Base-by-base conservation (phyloP, 2,888 invertebrate genomes). In the Drosophila diplacantha region DNA sequence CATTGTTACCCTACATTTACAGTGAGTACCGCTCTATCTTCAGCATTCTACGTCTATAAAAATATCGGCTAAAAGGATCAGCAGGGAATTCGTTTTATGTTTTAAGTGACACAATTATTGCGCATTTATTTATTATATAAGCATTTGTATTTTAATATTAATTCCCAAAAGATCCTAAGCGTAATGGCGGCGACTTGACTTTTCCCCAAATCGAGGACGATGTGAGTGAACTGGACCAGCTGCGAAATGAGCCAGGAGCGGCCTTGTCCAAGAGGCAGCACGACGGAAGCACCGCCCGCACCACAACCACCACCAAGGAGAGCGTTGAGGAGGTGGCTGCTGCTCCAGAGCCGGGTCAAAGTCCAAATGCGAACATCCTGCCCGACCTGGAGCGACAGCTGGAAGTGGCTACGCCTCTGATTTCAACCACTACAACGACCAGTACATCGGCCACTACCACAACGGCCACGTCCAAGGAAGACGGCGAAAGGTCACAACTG, bases 211-310 rank as follows among this genome's bases (percentile, higher is more conserved):
- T 89, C 78, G 90, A 91, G 72, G 88, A 89, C 55, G 90, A 90
- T 78, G 91, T 91, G 5, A 85, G 86, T 56, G 90, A 91, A 74
- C 83, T 91, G 71, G 90, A 91, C 76, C 89, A 89, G 51, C 38
- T 81, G 56, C 51, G 80, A 3, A 63, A 59, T 20, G 69, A 61
- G 3, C 61, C 67, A 3, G 73, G 69, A 22, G 18, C 67, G 1
- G 54, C 34, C 6, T 38, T 71, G 24, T 49, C 32, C 52, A 82
- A 73, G 59, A 58, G 64, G 12, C 81, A 57, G 72, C 74, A 77
- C 12, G 71, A 69, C 16, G 81, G 74, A 16, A 68, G 56, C 62
- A 73, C 66, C 14, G 73, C 50, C 16, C 70, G 65, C 46, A 84
- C 82, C 59, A 74, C 77, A 47, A 72, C 81, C 11, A 76, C 67